Evolutionary conservation across 1,140 invertebrate genomes (phyloP).

Genomic region (Drosophila dunni): DNA sequence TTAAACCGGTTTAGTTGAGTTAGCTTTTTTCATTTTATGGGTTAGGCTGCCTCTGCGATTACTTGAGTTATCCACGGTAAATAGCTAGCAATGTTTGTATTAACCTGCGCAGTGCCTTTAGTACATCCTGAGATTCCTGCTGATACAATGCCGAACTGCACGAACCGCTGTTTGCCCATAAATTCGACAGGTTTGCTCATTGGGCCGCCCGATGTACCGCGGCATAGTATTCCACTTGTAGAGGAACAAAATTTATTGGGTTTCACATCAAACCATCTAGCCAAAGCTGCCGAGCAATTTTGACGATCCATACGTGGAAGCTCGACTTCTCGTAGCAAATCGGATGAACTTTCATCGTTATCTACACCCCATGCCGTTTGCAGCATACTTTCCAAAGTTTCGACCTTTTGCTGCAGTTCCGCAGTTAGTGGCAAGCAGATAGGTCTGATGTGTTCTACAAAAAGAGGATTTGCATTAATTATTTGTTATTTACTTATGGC

Average conservation of each 20-base stretch:
- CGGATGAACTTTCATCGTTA: background rate
- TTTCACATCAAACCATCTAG: background rate
- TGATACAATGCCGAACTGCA: background rate
- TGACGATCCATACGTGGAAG: background rate
- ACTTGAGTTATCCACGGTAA: slow-evolving; percentile 9
- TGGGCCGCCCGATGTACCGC: background rate
- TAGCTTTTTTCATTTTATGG: background rate
- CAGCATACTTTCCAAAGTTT: background rate
- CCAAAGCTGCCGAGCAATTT: background rate
- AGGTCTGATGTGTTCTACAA: slow-evolving; percentile 3
- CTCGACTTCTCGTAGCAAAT: background rate
- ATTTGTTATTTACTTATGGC: background rate
- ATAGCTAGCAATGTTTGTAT: slow-evolving; percentile 2
- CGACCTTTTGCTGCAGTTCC: background rate
- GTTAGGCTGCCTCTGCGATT: background rate
- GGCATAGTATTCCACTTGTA: background rate
- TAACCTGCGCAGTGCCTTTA: too few species aligned
- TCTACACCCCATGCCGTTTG: background rate
- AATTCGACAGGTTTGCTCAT: slow-evolving; percentile 8
- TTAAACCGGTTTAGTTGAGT: too few species aligned
- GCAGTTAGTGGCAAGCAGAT: slow-evolving; percentile 17
- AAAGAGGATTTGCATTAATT: background rate
- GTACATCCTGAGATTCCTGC: background rate
- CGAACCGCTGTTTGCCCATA: slow-evolving; percentile 5
- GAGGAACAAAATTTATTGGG: background rate